Conservation (phyloP, 2,888 invertebrate species). For the Tigriopus californicus region DNA sequence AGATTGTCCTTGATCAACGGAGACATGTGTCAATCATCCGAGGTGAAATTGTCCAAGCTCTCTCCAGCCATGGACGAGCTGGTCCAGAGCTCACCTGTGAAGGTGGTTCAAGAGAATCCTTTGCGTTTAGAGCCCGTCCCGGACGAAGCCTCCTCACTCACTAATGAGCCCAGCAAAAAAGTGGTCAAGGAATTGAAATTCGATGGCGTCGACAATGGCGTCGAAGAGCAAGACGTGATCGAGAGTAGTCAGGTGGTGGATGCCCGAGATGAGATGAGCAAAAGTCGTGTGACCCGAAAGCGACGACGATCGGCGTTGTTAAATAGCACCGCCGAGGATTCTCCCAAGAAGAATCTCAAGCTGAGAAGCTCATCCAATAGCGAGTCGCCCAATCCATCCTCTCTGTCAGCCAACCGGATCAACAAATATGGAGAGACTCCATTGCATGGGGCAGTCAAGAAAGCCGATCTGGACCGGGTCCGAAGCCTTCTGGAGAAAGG, state of each 20-base stretch:
- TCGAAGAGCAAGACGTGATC: not conserved
- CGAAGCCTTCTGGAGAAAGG: slow-evolving; percentile 33
- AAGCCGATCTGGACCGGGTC: slow-evolving; percentile 32
- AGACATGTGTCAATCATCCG: not conserved
- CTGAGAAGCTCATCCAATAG: not conserved
- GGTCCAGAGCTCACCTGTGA: not conserved
- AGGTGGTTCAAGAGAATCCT: not conserved
- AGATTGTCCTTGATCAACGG: not conserved
- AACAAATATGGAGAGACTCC: slow-evolving; percentile 14
- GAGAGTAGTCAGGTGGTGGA: slow-evolving; percentile 1
- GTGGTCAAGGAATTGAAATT: not conserved
- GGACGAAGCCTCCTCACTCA: not conserved
- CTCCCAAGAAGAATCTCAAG: not conserved
- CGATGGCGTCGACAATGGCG: not conserved
- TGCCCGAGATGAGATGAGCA: not conserved
- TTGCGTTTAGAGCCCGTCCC: not conserved
- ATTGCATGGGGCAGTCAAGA: slow-evolving; percentile 10
- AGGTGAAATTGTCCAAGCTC: not conserved
- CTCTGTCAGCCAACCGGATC: not conserved
- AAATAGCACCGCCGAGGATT: not conserved
- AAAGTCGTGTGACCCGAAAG: not conserved
- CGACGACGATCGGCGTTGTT: not conserved
- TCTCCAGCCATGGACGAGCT: not conserved
- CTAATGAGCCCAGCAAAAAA: not conserved
- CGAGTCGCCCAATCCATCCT: not conserved